Conservation (phyloP, 2,113 vertebrate species). For the Cyrtonyx montezumae region DNA sequence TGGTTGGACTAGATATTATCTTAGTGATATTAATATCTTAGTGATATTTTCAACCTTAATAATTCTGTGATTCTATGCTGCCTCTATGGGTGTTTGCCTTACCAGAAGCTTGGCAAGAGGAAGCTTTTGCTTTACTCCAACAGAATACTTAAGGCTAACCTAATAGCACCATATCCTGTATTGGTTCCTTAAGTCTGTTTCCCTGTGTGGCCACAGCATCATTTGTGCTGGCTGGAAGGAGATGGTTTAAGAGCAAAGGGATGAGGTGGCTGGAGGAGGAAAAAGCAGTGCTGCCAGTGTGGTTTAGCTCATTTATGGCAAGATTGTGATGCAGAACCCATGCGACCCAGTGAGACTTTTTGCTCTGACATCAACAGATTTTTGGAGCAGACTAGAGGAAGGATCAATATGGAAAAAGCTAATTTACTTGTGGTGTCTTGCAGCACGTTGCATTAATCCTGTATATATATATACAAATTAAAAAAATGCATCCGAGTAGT, state of each 20-base stretch:
- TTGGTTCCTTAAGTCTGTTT: neutral
- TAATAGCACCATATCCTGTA: too few relatives aligned
- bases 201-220: rapidly evolving
- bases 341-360: rapidly evolving
- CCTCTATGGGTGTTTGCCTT: neutral
- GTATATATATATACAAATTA: neutral
- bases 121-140: neutral
- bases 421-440: neutral
- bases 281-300: neutral
- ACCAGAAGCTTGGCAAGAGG: neutral
- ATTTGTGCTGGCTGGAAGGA: rapidly evolving
- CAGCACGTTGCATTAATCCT: neutral
- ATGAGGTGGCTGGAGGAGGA: neutral
- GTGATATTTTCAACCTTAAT: too few relatives aligned
- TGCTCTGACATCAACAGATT: neutral
- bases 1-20: too few relatives aligned
- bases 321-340: neutral
- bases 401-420: neutral
- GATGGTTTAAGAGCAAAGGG: neutral
- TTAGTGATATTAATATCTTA: too few relatives aligned
- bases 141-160: neutral
- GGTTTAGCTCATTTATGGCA: neutral
- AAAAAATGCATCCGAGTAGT: neutral
- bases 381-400: neutral
- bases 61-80: neutral